A percentile compares a stretch with the other conserved stretches of the same genome.
Conservation (phyloP, 1,140 invertebrate genomes). For the Laupala kohalensis region DNA sequence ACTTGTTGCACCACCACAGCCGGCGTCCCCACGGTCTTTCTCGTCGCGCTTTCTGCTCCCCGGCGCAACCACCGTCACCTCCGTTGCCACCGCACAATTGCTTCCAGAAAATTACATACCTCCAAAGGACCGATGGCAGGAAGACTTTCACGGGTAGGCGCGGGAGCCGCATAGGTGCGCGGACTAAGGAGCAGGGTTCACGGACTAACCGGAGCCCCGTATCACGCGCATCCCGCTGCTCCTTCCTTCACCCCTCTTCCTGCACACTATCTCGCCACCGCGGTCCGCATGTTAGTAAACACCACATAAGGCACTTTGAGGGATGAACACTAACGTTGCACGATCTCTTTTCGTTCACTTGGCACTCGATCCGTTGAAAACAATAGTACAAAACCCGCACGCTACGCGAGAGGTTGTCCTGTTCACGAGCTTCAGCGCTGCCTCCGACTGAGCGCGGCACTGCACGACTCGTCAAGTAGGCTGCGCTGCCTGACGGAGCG, state of each 20-base stretch:
- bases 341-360: too few species aligned
- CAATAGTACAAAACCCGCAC: too few species aligned
- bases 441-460: neutral
- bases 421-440: neutral
- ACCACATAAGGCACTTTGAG: too few species aligned
- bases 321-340: too few species aligned
- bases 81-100: too few species aligned
- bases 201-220: neutral
- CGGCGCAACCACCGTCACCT: constrained; percentile 7
- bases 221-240: neutral
- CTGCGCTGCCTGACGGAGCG: neutral
- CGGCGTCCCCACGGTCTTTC: neutral
- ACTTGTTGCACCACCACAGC: neutral
- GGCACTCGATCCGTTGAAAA: too few species aligned
- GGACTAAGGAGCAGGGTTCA: neutral
- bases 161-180: neutral
- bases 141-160: neutral
- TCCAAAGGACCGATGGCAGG: neutral
- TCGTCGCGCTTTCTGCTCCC: constrained; percentile 1
- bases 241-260: neutral
- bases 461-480: neutral
- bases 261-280: neutral
- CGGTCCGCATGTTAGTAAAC: too few species aligned
- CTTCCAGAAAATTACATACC: too few species aligned
- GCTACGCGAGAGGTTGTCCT: too few species aligned